Conservation (phyloP, 2,797 vertebrate species). For the Macroramphosus scolopax region DNA sequence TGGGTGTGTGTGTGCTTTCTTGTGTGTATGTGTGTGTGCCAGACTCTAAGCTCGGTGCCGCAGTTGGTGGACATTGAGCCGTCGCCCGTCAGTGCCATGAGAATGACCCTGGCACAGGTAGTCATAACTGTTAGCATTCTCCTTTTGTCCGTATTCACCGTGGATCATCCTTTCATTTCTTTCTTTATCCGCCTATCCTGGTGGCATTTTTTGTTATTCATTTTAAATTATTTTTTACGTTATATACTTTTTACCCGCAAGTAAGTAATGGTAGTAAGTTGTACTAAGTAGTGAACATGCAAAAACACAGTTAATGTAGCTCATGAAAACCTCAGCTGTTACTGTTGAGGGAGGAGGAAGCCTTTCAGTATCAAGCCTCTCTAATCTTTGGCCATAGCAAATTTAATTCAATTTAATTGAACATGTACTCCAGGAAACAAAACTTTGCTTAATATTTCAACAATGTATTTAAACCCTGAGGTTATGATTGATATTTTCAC, state of each 20-base stretch:
- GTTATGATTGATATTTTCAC: too few species aligned
- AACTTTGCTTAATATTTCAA: too few species aligned
- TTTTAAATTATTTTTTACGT: too few species aligned
- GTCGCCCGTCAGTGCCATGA: slow-evolving; percentile 97
- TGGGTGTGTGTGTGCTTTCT: slow-evolving; percentile 21
- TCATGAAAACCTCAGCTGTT: too few species aligned
- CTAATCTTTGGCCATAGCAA: too few species aligned
- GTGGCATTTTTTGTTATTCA: slow-evolving; percentile 6
- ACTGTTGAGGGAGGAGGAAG: too few species aligned
- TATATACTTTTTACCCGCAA: too few species aligned
- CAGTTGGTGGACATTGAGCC: slow-evolving; percentile 99
- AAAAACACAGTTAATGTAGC: too few species aligned
- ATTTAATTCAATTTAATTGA: background rate
- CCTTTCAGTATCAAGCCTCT: too few species aligned
- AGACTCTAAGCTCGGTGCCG: slow-evolving; percentile 93
- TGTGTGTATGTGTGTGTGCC: slow-evolving; percentile 55
- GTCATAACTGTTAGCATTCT: slow-evolving; percentile 60
- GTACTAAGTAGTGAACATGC: too few species aligned
- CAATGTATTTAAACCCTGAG: too few species aligned
- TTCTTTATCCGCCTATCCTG: background rate
- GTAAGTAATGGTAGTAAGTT: too few species aligned
- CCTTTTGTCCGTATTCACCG: slow-evolving; percentile 35
- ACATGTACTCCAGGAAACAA: slow-evolving; percentile 3
- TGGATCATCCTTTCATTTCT: slow-evolving; percentile 26
- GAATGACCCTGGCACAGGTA: slow-evolving; percentile 99